Evolutionary conservation across 2,888 invertebrate species (phyloP).

Genomic region (Chrysotoxum bicinctum): DNA sequence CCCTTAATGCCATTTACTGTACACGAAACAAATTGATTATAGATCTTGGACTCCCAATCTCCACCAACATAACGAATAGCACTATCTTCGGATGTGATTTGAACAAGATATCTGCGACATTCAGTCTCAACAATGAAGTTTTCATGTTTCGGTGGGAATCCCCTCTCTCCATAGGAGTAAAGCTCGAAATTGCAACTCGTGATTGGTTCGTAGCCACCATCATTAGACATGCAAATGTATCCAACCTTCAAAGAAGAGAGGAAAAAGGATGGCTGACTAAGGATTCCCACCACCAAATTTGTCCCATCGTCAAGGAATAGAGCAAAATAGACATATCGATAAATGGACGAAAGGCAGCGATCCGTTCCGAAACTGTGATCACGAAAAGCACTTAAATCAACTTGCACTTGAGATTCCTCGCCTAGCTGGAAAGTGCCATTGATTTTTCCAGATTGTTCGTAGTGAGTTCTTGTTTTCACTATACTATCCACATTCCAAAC

Average conservation of each 20-base stretch:
- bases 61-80: constrained; percentile 86
- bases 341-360: constrained; percentile 89
- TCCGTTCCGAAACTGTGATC: constrained; percentile 91
- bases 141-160: constrained; percentile 85
- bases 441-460: constrained; percentile 90
- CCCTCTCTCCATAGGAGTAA: constrained; percentile 87
- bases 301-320: constrained; percentile 88
- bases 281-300: constrained; percentile 87
- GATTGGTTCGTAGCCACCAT: constrained; percentile 84
- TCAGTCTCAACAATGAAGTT: constrained; percentile 85
- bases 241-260: constrained; percentile 85
- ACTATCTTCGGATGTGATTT: constrained; percentile 84
- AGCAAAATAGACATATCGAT: constrained; percentile 90
- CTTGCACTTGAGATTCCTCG: constrained; percentile 82
- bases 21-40: constrained; percentile 84
- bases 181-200: constrained; percentile 85
- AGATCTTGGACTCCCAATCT: constrained; percentile 87
- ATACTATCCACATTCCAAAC: constrained; percentile 84
- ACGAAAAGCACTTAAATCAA: constrained; percentile 86
- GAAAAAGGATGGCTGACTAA: constrained; percentile 87
- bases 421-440: constrained; percentile 84
- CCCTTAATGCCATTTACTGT: constrained; percentile 84
- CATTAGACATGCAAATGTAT: constrained; percentile 83
- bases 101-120: constrained; percentile 83
- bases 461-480: constrained; percentile 86